These are phyloP conservation scores for Tiliacea aurago DNA, from an alignment of 2,888 invertebrate species.

Conservation along the genomic window DNA sequence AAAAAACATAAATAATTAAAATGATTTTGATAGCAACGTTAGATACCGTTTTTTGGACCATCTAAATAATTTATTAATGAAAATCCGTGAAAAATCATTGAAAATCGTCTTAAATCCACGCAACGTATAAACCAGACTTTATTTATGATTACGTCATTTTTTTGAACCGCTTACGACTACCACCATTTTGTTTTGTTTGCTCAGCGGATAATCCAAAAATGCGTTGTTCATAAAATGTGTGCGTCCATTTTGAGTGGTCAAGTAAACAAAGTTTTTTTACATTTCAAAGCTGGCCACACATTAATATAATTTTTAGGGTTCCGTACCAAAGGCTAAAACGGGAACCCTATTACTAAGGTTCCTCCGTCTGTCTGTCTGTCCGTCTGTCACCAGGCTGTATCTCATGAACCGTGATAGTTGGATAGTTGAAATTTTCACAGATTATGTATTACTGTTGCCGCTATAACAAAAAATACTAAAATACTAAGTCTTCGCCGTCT, in stretches of 20 bases:
- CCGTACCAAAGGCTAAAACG: too few relatives aligned
- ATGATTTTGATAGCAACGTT: not conserved
- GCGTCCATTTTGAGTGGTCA: conserved; percentile 33
- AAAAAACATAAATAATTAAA: not conserved
- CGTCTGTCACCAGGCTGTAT: too few relatives aligned
- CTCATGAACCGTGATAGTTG: too few relatives aligned
- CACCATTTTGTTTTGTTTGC: conserved; percentile 32
- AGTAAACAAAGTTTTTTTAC: conserved; percentile 23
- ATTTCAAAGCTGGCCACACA: not conserved
- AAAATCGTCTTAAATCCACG: not conserved
- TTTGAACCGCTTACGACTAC: conserved; percentile 8
- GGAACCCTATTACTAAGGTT: too few relatives aligned
- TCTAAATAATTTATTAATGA: too few relatives aligned
- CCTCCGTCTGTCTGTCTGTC: too few relatives aligned
- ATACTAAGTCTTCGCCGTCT: too few relatives aligned
- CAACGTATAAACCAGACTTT: conserved; percentile 25
- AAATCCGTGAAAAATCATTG: too few relatives aligned
- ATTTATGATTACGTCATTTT: conserved; percentile 18
- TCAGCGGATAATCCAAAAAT: not conserved
- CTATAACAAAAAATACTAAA: too few relatives aligned
- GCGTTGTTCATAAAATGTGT: conserved; percentile 27
- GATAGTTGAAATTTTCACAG: too few relatives aligned
- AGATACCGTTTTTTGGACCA: too few relatives aligned
- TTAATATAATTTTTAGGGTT: not conserved
- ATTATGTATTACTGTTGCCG: too few relatives aligned